Evolutionary conservation across 2,888 invertebrate species (phyloP), one percentile per base, ranked within the genome.

Genomic region (Trissolcus japonicus): DNA sequence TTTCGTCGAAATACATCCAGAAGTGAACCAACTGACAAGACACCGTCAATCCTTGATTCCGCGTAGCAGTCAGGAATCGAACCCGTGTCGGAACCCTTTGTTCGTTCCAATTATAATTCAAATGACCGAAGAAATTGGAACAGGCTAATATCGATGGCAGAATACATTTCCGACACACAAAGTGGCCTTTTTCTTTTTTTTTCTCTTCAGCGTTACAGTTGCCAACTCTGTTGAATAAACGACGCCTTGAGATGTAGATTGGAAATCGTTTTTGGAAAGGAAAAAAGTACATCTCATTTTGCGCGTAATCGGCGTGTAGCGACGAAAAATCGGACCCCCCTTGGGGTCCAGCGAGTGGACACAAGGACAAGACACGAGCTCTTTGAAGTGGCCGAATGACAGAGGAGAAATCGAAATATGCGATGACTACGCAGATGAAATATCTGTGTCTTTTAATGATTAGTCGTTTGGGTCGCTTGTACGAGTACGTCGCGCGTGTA

Each of bases 391-490:
- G 76, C 81, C 76, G 83, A 82, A 85, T 84, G 85, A 85, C 83
- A 82, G 83, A 81, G 85, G 82, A 84, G 83, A 85, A 85, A 85
- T 84, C 85, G 82, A 84, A 84, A 85, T 84, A 85, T 83, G 85
- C 85, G 85, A 85, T 85, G 85, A 85, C 84, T 84, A 80, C 80
- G 85, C 85, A 82, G 84, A 84, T 84, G 85, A 85, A 83, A 85
- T 85, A 85, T 84, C 81, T 81, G 82, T 81, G 84, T 83, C 83
- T 81, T 80, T 82, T 81, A 82, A 84, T 85, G 83, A 84, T 82
- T 83, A 82, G 80, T 80, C 80, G 73, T 79, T 80, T 62, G 62
- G 73, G 76, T 76, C 72, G 79, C 4, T 13, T 66, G 68, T 57
- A 63, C 61, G 56, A 67, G 72, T 56, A 63, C 62, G 62, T 19